A percentile compares a stretch with the other conserved stretches of the same genome.
phyloP scores from a whole-genome alignment of 2,113 vertebrate species.

The Saccopteryx leptura region DNA sequence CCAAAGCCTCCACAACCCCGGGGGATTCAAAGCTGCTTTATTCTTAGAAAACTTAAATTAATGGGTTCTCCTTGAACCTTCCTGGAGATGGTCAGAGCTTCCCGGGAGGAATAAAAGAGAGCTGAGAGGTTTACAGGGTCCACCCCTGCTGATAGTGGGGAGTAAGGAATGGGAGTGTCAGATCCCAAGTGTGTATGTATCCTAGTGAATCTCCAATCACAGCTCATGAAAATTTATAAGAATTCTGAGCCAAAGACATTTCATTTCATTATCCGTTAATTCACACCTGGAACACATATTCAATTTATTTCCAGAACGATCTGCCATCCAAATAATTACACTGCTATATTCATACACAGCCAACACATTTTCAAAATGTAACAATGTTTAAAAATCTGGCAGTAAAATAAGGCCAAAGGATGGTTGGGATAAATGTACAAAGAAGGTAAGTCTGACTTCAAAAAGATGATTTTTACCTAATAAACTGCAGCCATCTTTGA shows the following conservation, averaged over 20 bases:
- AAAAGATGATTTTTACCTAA: conserved; percentile 43
- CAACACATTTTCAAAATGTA: conserved; percentile 52
- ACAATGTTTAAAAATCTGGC: conserved; percentile 14
- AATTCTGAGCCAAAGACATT: conserved; percentile 45
- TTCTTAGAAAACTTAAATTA: background rate
- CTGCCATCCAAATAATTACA: conserved; percentile 50
- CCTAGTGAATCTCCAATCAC: background rate
- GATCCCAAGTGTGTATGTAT: background rate
- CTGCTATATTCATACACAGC: background rate
- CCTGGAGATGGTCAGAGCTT: background rate
- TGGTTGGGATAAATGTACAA: conserved; percentile 31
- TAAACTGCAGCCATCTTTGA: background rate
- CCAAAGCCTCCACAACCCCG: background rate
- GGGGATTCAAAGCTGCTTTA: background rate
- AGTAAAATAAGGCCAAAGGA: conserved; percentile 33
- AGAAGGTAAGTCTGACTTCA: conserved; percentile 7
- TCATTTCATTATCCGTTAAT: conserved; percentile 63
- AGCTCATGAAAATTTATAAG: background rate
- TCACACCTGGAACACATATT: conserved; percentile 41
- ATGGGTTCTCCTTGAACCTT: background rate
- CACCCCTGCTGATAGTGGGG: background rate
- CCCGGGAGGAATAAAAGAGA: background rate
- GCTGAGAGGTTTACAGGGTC: background rate
- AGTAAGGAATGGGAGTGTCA: background rate
- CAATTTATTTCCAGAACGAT: conserved; percentile 31